A percentile compares a stretch with the other conserved stretches of the same genome.
These are phyloP conservation scores for Rhinogobio ventralis DNA, from an alignment of 2,797 vertebrate genomes.

Conservation along the genomic window DNA sequence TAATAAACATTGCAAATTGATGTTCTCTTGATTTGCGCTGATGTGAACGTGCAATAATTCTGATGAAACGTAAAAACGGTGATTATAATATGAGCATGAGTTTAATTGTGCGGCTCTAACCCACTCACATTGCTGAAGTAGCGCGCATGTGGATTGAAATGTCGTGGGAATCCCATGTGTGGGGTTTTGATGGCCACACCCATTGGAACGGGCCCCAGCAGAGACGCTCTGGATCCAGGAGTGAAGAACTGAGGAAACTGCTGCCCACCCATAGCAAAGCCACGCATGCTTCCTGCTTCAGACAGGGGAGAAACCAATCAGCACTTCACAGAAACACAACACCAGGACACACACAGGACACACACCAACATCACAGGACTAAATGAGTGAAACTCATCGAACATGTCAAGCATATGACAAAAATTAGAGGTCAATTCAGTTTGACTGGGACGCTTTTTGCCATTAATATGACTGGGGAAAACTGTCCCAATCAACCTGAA, in stretches of 20 bases:
- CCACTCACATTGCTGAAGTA: slow-evolving; percentile 82
- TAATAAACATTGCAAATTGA: no score
- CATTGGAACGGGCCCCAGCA: slow-evolving; percentile 92
- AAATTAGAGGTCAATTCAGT: no score
- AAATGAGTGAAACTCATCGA: neutral
- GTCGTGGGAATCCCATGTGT: slow-evolving; percentile 82
- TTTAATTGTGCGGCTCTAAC: neutral
- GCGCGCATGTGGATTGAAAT: slow-evolving; percentile 83
- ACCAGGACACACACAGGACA: neutral
- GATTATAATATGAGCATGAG: no score
- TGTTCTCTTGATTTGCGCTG: no score
- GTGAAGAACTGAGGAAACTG: slow-evolving; percentile 93
- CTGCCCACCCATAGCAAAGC: slow-evolving; percentile 86
- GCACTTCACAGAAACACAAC: neutral
- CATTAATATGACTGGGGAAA: no score
- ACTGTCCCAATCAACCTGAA: no score
- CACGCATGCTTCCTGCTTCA: slow-evolving; percentile 83
- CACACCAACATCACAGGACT: neutral
- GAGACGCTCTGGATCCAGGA: slow-evolving; percentile 86
- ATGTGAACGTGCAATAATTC: no score
- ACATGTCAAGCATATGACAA: neutral
- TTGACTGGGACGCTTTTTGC: no score
- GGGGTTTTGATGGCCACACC: slow-evolving; percentile 88
- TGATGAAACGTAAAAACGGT: no score
- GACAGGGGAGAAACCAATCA: neutral